phyloP scores from a whole-genome alignment of 2,888 invertebrate species.

The Dynastes maya region DNA sequence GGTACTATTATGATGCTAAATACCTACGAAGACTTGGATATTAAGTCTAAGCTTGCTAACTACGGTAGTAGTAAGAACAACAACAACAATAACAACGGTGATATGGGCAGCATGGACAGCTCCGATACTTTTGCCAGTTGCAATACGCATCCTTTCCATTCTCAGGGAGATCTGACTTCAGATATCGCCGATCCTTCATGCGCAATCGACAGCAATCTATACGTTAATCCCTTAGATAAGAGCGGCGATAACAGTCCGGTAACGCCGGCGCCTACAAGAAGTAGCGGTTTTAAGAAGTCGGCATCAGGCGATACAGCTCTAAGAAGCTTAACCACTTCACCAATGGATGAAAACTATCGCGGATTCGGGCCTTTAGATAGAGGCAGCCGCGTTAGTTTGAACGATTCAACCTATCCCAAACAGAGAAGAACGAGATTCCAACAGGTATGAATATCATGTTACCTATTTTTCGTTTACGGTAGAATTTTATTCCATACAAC shows the following conservation, averaged over 20 bases:
- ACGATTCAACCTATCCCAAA: slow-evolving; percentile 82
- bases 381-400: slow-evolving; percentile 75
- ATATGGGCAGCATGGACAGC: slow-evolving; percentile 79
- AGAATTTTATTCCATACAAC: too few species aligned
- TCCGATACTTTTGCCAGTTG: slow-evolving; percentile 97
- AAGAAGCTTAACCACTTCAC: slow-evolving; percentile 78
- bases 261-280: slow-evolving; percentile 69
- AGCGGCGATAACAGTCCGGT: slow-evolving; percentile 69
- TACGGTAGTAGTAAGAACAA: slow-evolving; percentile 56
- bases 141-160: slow-evolving; percentile 95
- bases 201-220: slow-evolving; percentile 83
- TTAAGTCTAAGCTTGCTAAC: slow-evolving; percentile 53
- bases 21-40: slow-evolving; percentile 58
- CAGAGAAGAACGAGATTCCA: slow-evolving; percentile 91
- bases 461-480: not conserved
- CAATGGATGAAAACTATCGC: slow-evolving; percentile 73
- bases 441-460: slow-evolving; percentile 74
- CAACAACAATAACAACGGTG: slow-evolving; percentile 69
- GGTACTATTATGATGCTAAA: slow-evolving; percentile 50
- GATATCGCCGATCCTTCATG: slow-evolving; percentile 67
- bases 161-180: slow-evolving; percentile 77
- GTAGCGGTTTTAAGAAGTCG: slow-evolving; percentile 81
- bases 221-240: slow-evolving; percentile 90
- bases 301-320: slow-evolving; percentile 84
- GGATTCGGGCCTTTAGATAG: slow-evolving; percentile 71